phyloP scores from a whole-genome alignment of 2,888 invertebrate genomes.

The Drosophila hawaiiensis region DNA sequence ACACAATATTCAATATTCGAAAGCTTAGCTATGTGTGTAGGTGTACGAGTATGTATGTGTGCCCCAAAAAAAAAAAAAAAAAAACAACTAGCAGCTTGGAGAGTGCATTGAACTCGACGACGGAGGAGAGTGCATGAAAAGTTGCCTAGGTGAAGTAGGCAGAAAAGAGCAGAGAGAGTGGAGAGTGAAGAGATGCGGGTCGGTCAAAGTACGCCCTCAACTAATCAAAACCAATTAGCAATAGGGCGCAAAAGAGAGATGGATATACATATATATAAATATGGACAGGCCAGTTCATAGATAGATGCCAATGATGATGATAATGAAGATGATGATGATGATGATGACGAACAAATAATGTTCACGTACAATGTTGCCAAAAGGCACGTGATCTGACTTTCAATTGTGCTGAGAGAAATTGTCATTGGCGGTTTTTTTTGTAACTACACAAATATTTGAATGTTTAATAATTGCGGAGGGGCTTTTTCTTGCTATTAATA shows the following conservation, averaged over 20 bases:
- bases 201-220: slow-evolving; percentile 62
- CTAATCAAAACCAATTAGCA: slow-evolving; percentile 77
- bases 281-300: neutral
- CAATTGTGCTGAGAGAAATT: slow-evolving; percentile 44
- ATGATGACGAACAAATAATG: slow-evolving; percentile 24
- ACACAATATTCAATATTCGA: slow-evolving; percentile 40
- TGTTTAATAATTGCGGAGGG: neutral
- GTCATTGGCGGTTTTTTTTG: slow-evolving; percentile 3
- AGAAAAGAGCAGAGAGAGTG: neutral
- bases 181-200: slow-evolving; percentile 18
- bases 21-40: slow-evolving; percentile 10
- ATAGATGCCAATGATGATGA: slow-evolving; percentile 8
- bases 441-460: neutral
- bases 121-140: slow-evolving; percentile 22
- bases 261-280: slow-evolving; percentile 4
- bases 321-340: slow-evolving; percentile 10
- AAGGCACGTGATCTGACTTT: slow-evolving; percentile 60
- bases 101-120: slow-evolving; percentile 40
- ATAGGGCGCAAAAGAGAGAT: slow-evolving; percentile 54
- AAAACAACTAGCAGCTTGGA: slow-evolving; percentile 16
- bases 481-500: neutral
- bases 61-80: slow-evolving; percentile 37
- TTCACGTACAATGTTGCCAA: slow-evolving; percentile 57
- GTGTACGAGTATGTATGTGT: slow-evolving; percentile 8
- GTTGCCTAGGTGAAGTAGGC: slow-evolving; percentile 3